Conservation (phyloP, 2,797 vertebrate species). For the Phrynocephalus forsythii region DNA sequence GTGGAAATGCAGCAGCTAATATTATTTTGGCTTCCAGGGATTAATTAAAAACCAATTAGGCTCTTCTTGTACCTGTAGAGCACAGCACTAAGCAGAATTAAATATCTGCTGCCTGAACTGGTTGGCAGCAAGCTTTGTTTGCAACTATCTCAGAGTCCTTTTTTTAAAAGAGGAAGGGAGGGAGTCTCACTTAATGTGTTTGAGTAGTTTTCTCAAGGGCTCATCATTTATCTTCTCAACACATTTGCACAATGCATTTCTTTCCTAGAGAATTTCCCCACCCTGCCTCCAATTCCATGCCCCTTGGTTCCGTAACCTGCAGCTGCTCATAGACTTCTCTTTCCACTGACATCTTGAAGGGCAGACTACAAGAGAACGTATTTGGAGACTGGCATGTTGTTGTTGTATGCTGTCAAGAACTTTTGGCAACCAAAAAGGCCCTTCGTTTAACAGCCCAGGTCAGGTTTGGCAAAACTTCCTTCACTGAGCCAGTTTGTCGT, state of each 20-base stretch:
- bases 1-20: constrained; percentile 55
- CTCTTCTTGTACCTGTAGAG: constrained; percentile 22
- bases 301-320: constrained; percentile 4
- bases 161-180: background rate
- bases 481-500: too few species aligned
- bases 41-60: constrained; percentile 56
- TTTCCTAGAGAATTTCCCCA: constrained; percentile 33
- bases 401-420: too few species aligned
- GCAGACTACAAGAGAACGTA: background rate
- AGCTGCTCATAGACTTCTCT: constrained; percentile 13
- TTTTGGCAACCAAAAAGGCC: too few species aligned
- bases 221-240: constrained; percentile 55
- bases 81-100: constrained; percentile 55
- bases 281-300: constrained; percentile 34
- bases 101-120: constrained; percentile 58
- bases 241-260: constrained; percentile 43
- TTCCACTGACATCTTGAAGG: background rate
- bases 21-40: constrained; percentile 55
- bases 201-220: constrained; percentile 62
- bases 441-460: too few species aligned
- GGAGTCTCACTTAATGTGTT: constrained; percentile 54
- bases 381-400: background rate
- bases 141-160: constrained; percentile 42
- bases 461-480: too few species aligned
- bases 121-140: constrained; percentile 49